Evolutionary conservation across 37 sponge, comb jelly and placozoan genomes (phyloP), one percentile per base, ranked within the genome.

Genomic region (Chondrosia reniformis): DNA sequence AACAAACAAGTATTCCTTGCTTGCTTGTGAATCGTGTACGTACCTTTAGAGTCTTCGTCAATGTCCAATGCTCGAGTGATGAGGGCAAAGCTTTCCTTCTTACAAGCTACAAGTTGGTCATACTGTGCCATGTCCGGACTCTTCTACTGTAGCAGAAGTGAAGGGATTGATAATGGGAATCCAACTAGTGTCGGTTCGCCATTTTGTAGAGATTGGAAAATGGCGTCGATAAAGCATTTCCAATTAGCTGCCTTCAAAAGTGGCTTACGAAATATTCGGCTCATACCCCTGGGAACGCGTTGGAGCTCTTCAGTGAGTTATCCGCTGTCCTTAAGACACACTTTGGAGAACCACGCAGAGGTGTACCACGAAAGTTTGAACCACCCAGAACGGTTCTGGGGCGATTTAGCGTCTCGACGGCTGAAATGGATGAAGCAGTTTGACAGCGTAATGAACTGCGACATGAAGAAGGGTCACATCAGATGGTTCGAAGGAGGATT

Each of bases 331-430:
- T 72, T 67, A 1, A 4, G 22, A 62, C 80, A 80, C 56, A 24
- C 43, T 3, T 42, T 31, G 2, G 17, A 30, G 27, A 42, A 86
- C 36, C 91, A 93, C 72, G 83, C 74, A 0, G 81, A 83, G 4
- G 34, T 63, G 39, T 94, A 95, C 80, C 75, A 58, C 38, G 84
- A 91, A 58, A 95, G 95, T 64, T 42, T 91, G 25, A 79, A 76
- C 77, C 38, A 95, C 49, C 89, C 95, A 3, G 89, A 89, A 45
- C 49, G 54, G 49, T 97, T 97, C 76, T 97, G 95, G 95, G 92
- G 89, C 0, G 79, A 89, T 59, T 72, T 97, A 56, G 98, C 88
- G 0, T 74, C 77, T 1, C 79, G 78, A 59, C 78, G 94, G 41
- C 78, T 93, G 8, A 40, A 76, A 4, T 96, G 97, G 97, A 85